Conservation (phyloP, 1,140 invertebrate species). For the Atta colombica region DNA sequence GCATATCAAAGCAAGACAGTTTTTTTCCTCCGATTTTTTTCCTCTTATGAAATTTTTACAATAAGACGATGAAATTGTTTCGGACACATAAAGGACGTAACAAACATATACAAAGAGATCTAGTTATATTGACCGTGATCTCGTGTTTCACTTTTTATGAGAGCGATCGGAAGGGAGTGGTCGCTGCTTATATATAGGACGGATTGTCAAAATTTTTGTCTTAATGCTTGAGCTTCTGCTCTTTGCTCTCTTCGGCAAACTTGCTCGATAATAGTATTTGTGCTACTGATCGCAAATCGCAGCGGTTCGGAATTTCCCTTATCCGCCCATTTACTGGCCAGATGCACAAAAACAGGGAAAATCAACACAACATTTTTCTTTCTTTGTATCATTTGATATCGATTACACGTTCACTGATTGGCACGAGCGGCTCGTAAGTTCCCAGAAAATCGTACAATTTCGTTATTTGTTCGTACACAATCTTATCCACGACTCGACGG, state of each 20-base stretch:
- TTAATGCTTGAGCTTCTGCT: conserved; percentile 38
- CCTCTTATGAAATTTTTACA: background rate
- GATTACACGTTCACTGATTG: conserved; percentile 34
- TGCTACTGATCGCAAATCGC: conserved; percentile 23
- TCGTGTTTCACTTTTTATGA: conserved; percentile 32
- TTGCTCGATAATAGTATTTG: conserved; percentile 45
- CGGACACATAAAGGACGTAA: conserved; percentile 33
- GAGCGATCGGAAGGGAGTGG: conserved; percentile 65
- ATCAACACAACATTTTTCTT: conserved; percentile 6
- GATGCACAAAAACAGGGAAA: conserved; percentile 34
- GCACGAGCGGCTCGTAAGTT: conserved; percentile 51
- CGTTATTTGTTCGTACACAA: conserved; percentile 37
- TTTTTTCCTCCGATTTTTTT: background rate
- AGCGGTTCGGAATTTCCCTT: conserved; percentile 26
- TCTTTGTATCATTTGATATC: conserved; percentile 13
- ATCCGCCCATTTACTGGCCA: conserved; percentile 14
- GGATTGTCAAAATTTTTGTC: conserved; percentile 72
- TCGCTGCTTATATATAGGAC: conserved; percentile 73
- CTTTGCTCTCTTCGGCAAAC: conserved; percentile 35
- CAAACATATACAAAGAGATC: conserved; percentile 58
- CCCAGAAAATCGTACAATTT: conserved; percentile 50
- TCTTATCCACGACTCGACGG: conserved; percentile 33
- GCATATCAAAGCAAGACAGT: conserved; percentile 7
- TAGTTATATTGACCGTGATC: conserved; percentile 33
- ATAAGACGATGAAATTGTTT: conserved; percentile 23